Base-by-base conservation (phyloP, 2,888 invertebrate genomes). In the Morpho helenor region DNA sequence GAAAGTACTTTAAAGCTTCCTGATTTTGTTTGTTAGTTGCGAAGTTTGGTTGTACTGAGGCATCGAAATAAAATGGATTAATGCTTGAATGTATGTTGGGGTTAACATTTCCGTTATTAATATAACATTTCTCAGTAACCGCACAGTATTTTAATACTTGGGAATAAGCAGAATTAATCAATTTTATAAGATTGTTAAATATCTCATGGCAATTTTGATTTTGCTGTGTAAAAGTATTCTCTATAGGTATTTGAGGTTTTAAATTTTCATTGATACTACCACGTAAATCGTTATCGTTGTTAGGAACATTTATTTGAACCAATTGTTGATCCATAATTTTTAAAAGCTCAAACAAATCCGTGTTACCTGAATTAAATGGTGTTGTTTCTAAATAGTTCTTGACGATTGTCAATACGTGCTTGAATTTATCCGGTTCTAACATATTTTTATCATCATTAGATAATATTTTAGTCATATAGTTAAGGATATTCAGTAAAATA, bases 331-430 rank as follows among this genome's bases (percentile, higher is more conserved):
- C 40, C 16, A 58, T 9, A 46, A 23, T 43, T 7, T 43, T 56
- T 7, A 59, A 43, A 0, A 46, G 45, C 2, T 52, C 23, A 6
- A 51, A 8, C 7, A 49, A 8, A 22, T 59, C 31, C 23, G 7
- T 6, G 8, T 44, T 49, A 10, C 49, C 31, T 44, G 46, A 22
- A n/a, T 49, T 44, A 8, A 40, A 8, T 23, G 61, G 39, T 46
- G 46, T 9, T 8, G 53, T 59, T 50, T 48, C 10, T 49, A 63
- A 16, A 8, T 57, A 45, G 4, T 40, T 44, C 16, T 63, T 63
- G 7, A 65, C 44, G 9, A 40, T 40, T 7, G 42, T 50, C 47
- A 64, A 52, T n/a, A 61, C 49, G 47, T 63, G 44, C n/a, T 65
- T 45, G 10, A 60, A 52, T 46, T 61, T 62, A 22, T 49, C 49